Conservation (phyloP, 2,888 invertebrate genomes). For the Leucophora obtusa region DNA sequence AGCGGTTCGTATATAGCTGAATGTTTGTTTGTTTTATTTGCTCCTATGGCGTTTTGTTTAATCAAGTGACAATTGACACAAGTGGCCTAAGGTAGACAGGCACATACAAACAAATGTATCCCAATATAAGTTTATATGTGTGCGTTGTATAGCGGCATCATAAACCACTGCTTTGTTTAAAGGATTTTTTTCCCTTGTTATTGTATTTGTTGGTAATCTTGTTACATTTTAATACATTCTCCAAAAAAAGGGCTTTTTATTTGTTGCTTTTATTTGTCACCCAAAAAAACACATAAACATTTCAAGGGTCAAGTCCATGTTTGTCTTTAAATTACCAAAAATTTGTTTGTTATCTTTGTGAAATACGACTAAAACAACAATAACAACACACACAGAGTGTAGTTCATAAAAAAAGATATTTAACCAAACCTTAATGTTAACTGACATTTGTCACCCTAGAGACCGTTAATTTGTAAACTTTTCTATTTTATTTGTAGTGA, state of each 20-base stretch:
- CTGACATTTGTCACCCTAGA: slow-evolving; percentile 59
- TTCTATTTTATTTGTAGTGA: slow-evolving; percentile 54
- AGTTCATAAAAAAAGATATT: slow-evolving; percentile 19
- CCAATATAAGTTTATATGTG: neutral
- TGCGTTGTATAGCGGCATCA: neutral
- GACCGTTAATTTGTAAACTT: slow-evolving; percentile 64
- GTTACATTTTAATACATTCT: slow-evolving; percentile 31
- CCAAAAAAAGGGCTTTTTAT: slow-evolving; percentile 35
- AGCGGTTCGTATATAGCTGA: slow-evolving; percentile 2
- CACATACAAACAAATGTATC: neutral
- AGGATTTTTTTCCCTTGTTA: neutral
- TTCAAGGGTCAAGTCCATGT: slow-evolving; percentile 50
- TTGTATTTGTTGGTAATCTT: slow-evolving; percentile 23
- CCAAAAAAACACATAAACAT: neutral
- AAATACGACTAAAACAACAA: slow-evolving; percentile 12
- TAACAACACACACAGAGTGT: neutral
- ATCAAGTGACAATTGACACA: slow-evolving; percentile 66
- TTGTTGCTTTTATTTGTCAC: slow-evolving; percentile 43
- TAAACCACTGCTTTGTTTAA: neutral
- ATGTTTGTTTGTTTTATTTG: slow-evolving; percentile 20
- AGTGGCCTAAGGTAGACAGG: slow-evolving; percentile 34
- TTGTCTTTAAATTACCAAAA: slow-evolving; percentile 20
- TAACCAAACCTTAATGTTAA: slow-evolving; percentile 54
- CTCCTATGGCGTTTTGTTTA: slow-evolving; percentile 57
- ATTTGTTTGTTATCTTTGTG: slow-evolving; percentile 33